Conservation (phyloP, 1,140 invertebrate genomes). For the Aphidius gifuensis region DNA sequence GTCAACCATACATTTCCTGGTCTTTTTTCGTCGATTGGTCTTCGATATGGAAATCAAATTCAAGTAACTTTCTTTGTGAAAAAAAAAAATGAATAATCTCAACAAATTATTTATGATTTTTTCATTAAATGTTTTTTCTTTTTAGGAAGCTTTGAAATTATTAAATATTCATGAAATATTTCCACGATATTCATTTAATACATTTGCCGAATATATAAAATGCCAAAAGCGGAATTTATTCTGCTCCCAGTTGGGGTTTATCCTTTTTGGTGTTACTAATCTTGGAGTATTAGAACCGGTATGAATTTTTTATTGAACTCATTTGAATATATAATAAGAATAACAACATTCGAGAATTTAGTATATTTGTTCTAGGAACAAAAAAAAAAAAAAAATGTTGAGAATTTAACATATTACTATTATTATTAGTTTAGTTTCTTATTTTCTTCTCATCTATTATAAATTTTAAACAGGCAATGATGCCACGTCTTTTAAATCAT, state of each 20-base stretch:
- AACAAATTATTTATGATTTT: too few species aligned
- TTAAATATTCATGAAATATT: conserved; percentile 38
- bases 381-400: too few species aligned
- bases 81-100: not conserved
- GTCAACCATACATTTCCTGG: conserved; percentile 39
- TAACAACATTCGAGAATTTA: too few species aligned
- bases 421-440: too few species aligned
- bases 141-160: conserved; percentile 39
- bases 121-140: not conserved
- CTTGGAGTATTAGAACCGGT: too few species aligned
- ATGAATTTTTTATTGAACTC: too few species aligned
- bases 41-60: conserved; percentile 41
- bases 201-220: conserved; percentile 29
- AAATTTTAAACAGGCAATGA: conserved; percentile 35
- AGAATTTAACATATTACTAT: too few species aligned
- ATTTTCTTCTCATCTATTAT: too few species aligned
- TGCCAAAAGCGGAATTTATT: conserved; percentile 30
- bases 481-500: conserved; percentile 52
- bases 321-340: too few species aligned
- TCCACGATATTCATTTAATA: conserved; percentile 31
- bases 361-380: too few species aligned
- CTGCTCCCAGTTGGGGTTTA: too few species aligned
- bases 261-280: too few species aligned
- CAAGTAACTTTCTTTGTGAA: conserved; percentile 31
- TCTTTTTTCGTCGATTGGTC: conserved; percentile 31